Base-by-base conservation (phyloP, 2,113 vertebrate genomes). In the Lampris megalopsis region DNA sequence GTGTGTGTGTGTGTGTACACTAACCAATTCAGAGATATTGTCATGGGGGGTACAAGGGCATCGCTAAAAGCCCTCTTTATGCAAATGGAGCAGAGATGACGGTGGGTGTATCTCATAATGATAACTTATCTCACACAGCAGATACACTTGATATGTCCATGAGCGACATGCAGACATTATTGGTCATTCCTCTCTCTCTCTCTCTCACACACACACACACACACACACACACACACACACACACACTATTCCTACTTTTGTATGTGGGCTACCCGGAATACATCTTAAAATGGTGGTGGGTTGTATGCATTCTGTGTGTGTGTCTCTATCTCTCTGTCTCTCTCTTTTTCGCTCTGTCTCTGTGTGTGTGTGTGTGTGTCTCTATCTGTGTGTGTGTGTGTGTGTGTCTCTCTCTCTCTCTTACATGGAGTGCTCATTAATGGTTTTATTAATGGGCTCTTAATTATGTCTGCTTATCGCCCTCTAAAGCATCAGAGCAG, bases 21-120 rank as follows among this genome's bases (percentile, higher is more conserved):
- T 69, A 68, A 81, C 79, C 81, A 74, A 87, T 79, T 80, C 83
- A 74, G 81, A 79, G 57, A 85, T 79, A 71, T 80, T 84, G 85
- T 88, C 88, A 85, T 82, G 85, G 79, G 86, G 85, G 83, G 63
- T 77, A 71, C 85, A 86, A 90, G 90, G 88, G 87, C 87, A 89
- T 88, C 38, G 73, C 90, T 89, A 89, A 91, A 84, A 86, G 88
- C 83, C 83, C 83, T 87, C 84, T 77, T 85, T 82, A 88, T 90
- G 90, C 84, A 90, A 88, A 90, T 89, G 64, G 63, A 0, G 72
- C n/a, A 1, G 67, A 81, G 77, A 87, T 79, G 71, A 84, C 70
- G 70, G 83, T 83, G 87, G 63, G 83, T 82, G 49, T 83, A 84
- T 87, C 77, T 85, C 75, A 79, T 80, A 83, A 86, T 80, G 86